Percentiles rank a stretch among this genome's conserved stretches.
These are phyloP conservation scores for Macrotis lagotis DNA, from an alignment of 2,113 vertebrate genomes.

Conservation along the genomic window DNA sequence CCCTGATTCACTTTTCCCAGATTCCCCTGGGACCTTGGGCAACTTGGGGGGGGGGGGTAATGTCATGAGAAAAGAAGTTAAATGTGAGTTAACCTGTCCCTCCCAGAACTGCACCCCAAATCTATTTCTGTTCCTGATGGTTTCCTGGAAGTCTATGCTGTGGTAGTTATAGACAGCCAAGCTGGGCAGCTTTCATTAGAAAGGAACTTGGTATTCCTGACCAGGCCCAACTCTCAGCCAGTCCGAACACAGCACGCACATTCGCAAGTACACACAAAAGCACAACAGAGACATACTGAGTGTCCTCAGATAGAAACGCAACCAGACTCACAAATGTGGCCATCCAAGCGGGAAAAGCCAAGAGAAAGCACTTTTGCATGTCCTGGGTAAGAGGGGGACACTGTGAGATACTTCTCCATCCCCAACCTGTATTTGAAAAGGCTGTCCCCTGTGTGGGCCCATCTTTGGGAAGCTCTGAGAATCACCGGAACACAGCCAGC, in stretches of 20 bases:
- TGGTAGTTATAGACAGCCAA: not conserved
- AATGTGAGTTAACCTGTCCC: not conserved
- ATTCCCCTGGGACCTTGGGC: not conserved
- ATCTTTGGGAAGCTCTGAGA: not conserved
- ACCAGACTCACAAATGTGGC: not conserved
- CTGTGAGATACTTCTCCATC: not conserved
- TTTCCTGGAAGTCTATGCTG: not conserved
- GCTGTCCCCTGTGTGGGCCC: not conserved
- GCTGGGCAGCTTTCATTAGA: not conserved
- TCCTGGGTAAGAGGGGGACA: not conserved
- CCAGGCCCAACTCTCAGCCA: conserved; percentile 21
- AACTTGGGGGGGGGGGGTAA: not conserved
- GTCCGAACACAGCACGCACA: not conserved
- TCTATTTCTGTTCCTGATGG: not conserved
- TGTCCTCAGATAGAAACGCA: not conserved
- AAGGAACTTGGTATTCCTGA: conserved; percentile 25
- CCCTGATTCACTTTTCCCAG: not conserved
- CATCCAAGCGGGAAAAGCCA: not conserved
- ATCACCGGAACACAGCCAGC: not conserved
- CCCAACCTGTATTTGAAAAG: too few relatives aligned
- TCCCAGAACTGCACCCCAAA: not conserved
- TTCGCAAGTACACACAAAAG: accelerated
- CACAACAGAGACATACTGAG: not conserved
- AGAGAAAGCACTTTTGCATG: not conserved
- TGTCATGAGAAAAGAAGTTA: not conserved